A percentile compares a stretch with the other conserved stretches of the same genome.
phyloP scores from a whole-genome alignment of 2,113 vertebrate genomes.

The Athene cunicularia region DNA sequence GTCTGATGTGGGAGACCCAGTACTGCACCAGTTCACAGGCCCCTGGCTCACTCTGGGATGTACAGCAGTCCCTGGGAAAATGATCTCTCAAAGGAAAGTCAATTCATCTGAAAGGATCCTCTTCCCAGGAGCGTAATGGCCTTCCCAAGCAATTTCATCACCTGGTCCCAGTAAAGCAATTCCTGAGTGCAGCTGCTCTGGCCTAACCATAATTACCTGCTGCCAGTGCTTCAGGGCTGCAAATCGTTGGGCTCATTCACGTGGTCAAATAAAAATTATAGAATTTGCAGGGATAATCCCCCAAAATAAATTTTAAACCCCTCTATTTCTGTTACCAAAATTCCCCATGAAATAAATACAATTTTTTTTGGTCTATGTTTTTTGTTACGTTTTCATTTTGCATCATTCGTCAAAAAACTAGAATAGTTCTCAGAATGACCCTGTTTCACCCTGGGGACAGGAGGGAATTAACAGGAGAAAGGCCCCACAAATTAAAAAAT shows the following conservation, averaged over 20 bases:
- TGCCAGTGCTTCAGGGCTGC: background rate
- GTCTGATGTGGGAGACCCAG: slow-evolving; percentile 4
- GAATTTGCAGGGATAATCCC: background rate
- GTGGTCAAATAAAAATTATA: rapidly evolving
- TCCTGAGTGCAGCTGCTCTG: background rate
- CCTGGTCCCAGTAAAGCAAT: slow-evolving; percentile 27
- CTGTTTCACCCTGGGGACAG: rapidly evolving
- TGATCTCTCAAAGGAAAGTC: background rate
- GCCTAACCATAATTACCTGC: background rate
- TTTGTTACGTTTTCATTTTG: background rate
- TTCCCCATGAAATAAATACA: rapidly evolving
- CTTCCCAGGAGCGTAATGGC: background rate
- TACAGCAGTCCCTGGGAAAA: slow-evolving; percentile 1
- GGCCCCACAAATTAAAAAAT: background rate
- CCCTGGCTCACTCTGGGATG: background rate
- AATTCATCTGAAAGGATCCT: background rate
- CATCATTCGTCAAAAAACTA: rapidly evolving
- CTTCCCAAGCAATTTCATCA: background rate
- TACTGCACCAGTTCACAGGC: slow-evolving; percentile 3
- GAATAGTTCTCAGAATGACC: background rate
- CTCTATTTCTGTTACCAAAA: rapidly evolving
- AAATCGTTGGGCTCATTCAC: rapidly evolving
- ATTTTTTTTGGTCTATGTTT: rapidly evolving
- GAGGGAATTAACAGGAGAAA: background rate
- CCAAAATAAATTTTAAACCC: background rate